phyloP scores from a whole-genome alignment of 2,888 invertebrate genomes.

The Nomada fabriciana region DNA sequence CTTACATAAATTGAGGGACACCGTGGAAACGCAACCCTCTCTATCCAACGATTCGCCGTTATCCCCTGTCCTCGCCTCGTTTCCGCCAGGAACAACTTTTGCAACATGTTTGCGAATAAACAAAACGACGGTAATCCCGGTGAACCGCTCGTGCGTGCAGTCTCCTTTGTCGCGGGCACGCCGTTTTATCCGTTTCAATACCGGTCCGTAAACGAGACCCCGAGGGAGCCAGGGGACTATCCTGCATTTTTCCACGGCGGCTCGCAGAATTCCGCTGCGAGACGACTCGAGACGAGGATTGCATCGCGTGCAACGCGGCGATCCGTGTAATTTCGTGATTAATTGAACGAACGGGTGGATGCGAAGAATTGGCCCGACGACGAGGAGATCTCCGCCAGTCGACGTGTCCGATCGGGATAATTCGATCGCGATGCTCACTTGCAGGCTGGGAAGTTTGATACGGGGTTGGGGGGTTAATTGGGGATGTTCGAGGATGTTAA shows the following conservation, averaged over 20 bases:
- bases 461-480: too few relatives aligned
- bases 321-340: too few relatives aligned
- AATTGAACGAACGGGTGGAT: too few relatives aligned
- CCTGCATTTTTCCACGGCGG: conserved; percentile 51
- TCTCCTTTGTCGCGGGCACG: conserved; percentile 53
- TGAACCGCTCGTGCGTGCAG: conserved; percentile 38
- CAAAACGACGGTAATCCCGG: conserved; percentile 66
- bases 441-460: too few relatives aligned
- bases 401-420: too few relatives aligned
- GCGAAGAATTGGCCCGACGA: neutral
- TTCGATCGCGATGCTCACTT: too few relatives aligned
- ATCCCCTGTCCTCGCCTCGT: conserved; percentile 8
- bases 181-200: conserved; percentile 66
- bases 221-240: conserved; percentile 47
- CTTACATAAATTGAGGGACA: conserved; percentile 53
- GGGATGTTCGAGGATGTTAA: too few relatives aligned
- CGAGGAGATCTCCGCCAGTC: neutral
- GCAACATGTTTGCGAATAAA: conserved; percentile 64
- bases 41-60: neutral
- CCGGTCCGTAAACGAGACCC: conserved; percentile 69
- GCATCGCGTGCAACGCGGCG: neutral
- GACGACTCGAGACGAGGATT: conserved; percentile 10
- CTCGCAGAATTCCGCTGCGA: conserved; percentile 57
- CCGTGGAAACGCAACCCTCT: conserved; percentile 11
- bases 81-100: conserved; percentile 29